Base-by-base conservation (phyloP, 2,888 invertebrate species). In the Myopa testacea region DNA sequence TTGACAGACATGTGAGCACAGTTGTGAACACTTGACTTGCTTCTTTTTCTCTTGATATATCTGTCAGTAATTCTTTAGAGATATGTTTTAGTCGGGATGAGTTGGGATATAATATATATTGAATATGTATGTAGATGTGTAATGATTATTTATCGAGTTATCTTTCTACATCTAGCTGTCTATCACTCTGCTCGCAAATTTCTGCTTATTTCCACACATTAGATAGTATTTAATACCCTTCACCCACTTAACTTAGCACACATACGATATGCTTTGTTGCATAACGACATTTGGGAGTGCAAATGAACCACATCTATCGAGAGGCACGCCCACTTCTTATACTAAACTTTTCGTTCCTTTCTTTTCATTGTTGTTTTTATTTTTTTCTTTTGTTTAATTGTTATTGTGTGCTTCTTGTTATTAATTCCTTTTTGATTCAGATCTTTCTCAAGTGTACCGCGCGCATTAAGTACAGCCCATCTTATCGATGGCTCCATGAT, bases 1-100 rank as follows among this genome's bases (percentile, higher is more conserved):
- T 75, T 67, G 75, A 68, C 58, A 68, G 75, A 58, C 75, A 60
- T 75, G 67, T 55, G 68, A 75, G 67, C 8, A 58, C 55, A 65
- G 16, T 52, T 45, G 7, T 14, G 14, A 60, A 55, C 75, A 75
- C 75, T 75, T 67, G 75, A 19, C 45, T 37, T 16, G 26, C 34
- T 26, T 62, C 19, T 62, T 34, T 19, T 10, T 38, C 16, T 16
- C 65, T 37, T 16, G 2, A 14, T 34, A 16, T 8, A 65, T 14
- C 14, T 16, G 34, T 62, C 8, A n/a, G 1, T 10, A 19, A 26
- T 62, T 26, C 26, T 45, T 45, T 45, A 45, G 1, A 26, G 26
- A 26, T 26, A 26, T 26, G 2, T 26, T 26, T 26, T 26, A 26
- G 26, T 26, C 1, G 26, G 1, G 26, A 26, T 26, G 26, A 26